Evolutionary conservation across 2,888 invertebrate genomes (phyloP).

Genomic region (Hemicrepidius hirtus): DNA sequence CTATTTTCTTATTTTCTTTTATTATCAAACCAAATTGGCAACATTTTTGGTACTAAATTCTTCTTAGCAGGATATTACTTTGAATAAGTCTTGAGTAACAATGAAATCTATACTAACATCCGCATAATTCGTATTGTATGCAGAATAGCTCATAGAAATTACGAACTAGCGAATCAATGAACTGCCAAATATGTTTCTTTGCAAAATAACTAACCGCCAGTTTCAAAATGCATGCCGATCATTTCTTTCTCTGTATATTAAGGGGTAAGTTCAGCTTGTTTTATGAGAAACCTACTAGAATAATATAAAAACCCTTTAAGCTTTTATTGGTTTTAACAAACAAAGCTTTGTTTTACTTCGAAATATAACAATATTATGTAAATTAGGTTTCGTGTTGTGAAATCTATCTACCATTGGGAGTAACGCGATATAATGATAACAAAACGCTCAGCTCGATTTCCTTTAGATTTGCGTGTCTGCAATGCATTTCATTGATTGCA

Average conservation of each 20-base stretch:
- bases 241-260: not conserved
- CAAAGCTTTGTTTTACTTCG: too few relatives aligned
- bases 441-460: not conserved
- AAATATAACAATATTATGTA: too few relatives aligned
- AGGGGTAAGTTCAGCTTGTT: not conserved
- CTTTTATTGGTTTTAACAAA: too few relatives aligned
- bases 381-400: too few relatives aligned
- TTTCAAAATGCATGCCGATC: not conserved
- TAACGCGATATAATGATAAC: not conserved
- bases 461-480: conserved; percentile 1
- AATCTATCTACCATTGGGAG: not conserved
- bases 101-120: conserved; percentile 5
- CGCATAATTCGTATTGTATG: conserved; percentile 14
- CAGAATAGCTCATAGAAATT: not conserved
- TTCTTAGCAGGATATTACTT: not conserved
- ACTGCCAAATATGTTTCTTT: not conserved
- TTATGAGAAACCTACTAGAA: not conserved
- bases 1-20: too few relatives aligned
- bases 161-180: not conserved
- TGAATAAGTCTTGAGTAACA: conserved; percentile 3
- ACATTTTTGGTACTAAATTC: not conserved
- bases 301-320: too few relatives aligned
- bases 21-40: too few relatives aligned
- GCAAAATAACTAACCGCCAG: too few relatives aligned
- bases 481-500: conserved; percentile 18